Percentiles rank a stretch among this genome's conserved stretches.
phyloP scores from a whole-genome alignment of 2,888 invertebrate species.

The Monoplex corrugatus region DNA sequence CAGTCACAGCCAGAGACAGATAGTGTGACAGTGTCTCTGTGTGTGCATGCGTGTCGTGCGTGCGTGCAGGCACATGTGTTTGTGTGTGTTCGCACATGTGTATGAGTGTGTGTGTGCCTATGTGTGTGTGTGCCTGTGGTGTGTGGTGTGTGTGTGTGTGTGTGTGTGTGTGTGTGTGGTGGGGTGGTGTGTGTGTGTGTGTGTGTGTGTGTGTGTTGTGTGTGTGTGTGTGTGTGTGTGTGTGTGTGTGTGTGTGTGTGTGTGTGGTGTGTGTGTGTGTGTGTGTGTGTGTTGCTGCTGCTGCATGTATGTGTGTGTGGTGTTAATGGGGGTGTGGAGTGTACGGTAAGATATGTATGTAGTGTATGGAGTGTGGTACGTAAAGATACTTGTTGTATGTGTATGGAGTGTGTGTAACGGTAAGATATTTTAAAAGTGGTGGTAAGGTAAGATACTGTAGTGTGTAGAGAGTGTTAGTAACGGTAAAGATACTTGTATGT shows the following conservation, averaged over 20 bases:
- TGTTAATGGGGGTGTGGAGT: too few species aligned
- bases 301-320: not conserved
- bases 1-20: not conserved
- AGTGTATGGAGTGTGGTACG: too few species aligned
- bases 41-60: not conserved
- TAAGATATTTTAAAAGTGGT: too few species aligned
- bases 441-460: too few species aligned
- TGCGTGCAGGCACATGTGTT: not conserved
- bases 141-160: not conserved
- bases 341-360: too few species aligned
- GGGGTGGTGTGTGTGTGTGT: too few species aligned
- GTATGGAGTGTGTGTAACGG: too few species aligned
- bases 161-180: not conserved
- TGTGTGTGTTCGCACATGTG: not conserved
- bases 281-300: conserved; percentile 30
- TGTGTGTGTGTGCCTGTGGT: not conserved
- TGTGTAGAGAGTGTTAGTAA: too few species aligned
- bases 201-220: conserved; percentile 17
- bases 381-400: too few species aligned
- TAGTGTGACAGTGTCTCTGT: not conserved
- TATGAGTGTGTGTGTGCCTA: not conserved
- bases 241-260: conserved; percentile 40
- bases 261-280: conserved; percentile 37
- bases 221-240: conserved; percentile 37
- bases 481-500: too few species aligned